Conservation (phyloP, 2,888 invertebrate species). For the Leuctra nigra region DNA sequence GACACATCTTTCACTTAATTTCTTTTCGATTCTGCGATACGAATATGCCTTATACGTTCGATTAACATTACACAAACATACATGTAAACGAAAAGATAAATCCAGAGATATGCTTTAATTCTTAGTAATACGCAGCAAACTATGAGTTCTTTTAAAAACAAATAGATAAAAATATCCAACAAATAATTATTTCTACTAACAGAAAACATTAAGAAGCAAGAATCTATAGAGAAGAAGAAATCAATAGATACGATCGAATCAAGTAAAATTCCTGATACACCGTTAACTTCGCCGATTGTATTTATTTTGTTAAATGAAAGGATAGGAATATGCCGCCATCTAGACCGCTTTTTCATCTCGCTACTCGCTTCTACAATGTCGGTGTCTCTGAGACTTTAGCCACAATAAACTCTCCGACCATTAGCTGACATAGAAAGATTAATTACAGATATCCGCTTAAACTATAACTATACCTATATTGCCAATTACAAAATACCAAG, state of each 20-base stretch:
- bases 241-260: not conserved
- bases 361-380: not conserved
- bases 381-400: not conserved
- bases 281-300: not conserved
- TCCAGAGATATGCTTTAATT: too few species aligned
- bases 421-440: slow-evolving; percentile 13
- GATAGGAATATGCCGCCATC: not conserved
- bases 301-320: slow-evolving; percentile 11
- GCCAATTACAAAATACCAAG: slow-evolving; percentile 24
- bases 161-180: too few species aligned
- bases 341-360: slow-evolving; percentile 5
- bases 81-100: too few species aligned
- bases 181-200: too few species aligned
- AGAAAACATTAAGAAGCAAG: too few species aligned
- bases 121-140: too few species aligned
- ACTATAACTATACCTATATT: not conserved
- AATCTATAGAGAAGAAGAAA: too few species aligned
- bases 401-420: slow-evolving; percentile 2
- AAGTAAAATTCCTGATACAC: not conserved
- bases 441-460: slow-evolving; percentile 13
- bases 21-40: not conserved
- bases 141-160: too few species aligned
- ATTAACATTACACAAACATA: too few species aligned
- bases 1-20: slow-evolving; percentile 16
- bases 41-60: slow-evolving; percentile 5